Evolutionary conservation across 1,140 invertebrate genomes (phyloP).

Genomic region (Nixonia krombeini): DNA sequence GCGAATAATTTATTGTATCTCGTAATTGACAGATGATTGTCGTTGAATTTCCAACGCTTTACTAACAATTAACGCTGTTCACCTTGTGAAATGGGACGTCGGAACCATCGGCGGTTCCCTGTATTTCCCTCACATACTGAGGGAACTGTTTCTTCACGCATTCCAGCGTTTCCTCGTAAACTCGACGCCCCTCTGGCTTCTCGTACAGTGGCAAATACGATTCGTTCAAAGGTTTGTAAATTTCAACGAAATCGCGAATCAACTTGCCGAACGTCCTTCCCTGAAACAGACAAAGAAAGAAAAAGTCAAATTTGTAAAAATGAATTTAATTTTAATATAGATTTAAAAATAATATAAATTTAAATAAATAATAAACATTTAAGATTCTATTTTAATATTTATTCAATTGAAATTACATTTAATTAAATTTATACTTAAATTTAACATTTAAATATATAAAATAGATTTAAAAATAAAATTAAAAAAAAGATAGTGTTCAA

Average conservation of each 20-base stretch:
- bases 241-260: slow-evolving; percentile 80
- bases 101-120: slow-evolving; percentile 87
- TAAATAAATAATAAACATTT: too few relatives aligned
- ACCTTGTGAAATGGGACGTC: slow-evolving; percentile 87
- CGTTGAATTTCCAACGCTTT: not conserved
- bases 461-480: too few relatives aligned
- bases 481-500: too few relatives aligned
- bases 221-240: slow-evolving; percentile 77
- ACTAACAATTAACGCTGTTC: too few relatives aligned
- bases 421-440: too few relatives aligned
- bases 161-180: slow-evolving; percentile 82
- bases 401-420: too few relatives aligned
- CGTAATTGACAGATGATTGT: too few relatives aligned
- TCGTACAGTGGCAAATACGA: slow-evolving; percentile 80
- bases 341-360: too few relatives aligned
- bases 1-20: slow-evolving; percentile 5
- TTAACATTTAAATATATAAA: too few relatives aligned
- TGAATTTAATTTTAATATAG: not conserved
- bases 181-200: slow-evolving; percentile 76
- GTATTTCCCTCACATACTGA: slow-evolving; percentile 85
- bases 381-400: too few relatives aligned
- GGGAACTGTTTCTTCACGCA: slow-evolving; percentile 80
- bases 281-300: slow-evolving; percentile 74
- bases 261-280: slow-evolving; percentile 82
- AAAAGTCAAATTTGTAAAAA: too few relatives aligned